Evolutionary conservation across 2,113 vertebrate species (phyloP), one percentile per base, ranked within the genome.

Genomic region (Micronycteris hirsuta): DNA sequence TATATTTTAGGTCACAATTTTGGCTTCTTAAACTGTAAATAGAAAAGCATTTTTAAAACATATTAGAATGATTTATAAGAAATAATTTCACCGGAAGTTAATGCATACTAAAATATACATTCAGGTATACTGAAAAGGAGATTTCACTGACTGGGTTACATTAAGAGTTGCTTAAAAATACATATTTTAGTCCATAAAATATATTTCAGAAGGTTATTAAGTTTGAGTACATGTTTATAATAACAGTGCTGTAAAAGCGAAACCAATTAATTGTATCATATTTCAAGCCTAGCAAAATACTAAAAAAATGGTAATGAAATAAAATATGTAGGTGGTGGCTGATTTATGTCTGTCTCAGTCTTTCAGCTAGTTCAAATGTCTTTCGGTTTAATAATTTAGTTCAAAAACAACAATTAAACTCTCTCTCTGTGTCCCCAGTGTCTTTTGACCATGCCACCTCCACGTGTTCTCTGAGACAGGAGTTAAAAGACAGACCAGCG

Each of bases 311-410:
- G 54, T 92, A 47, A 92, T 52, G 67, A 93, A 93, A 65, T 94
- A 86, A 94, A 92, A 92, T 92, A 89, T 63, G 33, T 88, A 94
- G 52, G 54, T 96, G 68, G 80, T 94, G 89, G 74, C 43, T 93
- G 61, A 97, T 96, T 87, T 94, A 92, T 56, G 36, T 54, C 84
- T 83, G 54, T 90, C 61, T 58, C 36, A 73, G 56, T 38, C 49
- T 93, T 76, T 91, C 41, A 80, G 54, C 63, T 93, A 43, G 95
- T 97, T 93, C 74, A 96, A 28, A 54, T 84, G 91, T 81, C 67
- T 96, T 96, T 28, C 14, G 76, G 56, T 93, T 97, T 97, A 94
- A 91, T 94, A 86, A 94, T 91, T 93, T 71, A 91, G 77, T 86
- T 83, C 97, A 77, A 82, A 61, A 82, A 63, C 43, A 70, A 70